Evolutionary conservation across 2,888 invertebrate genomes (phyloP).

Genomic region (Formica aserva): DNA sequence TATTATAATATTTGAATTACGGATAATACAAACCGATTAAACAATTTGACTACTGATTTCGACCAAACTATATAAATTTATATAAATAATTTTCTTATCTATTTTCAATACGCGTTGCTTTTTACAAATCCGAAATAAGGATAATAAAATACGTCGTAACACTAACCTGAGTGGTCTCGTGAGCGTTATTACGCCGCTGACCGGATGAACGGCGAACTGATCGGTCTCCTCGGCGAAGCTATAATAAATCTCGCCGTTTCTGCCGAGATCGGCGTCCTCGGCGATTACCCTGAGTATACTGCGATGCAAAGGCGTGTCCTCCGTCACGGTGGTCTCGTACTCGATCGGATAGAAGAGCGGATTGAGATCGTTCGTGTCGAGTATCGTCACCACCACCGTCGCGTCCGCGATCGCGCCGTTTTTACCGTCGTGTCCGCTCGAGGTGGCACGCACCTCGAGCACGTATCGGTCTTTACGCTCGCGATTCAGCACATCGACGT

Average conservation of each 20-base stretch:
- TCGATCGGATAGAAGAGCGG: conserved; percentile 97
- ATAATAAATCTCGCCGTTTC: conserved; percentile 99
- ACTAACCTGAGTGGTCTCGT: conserved; percentile 90
- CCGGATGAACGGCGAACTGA: conserved; percentile 97
- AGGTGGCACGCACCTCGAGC: conserved; percentile 91
- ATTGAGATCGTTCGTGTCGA: conserved; percentile 96
- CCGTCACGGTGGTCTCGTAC: conserved; percentile 94
- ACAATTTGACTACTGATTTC: not conserved
- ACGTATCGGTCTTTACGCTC: conserved; percentile 95
- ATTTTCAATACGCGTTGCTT: not conserved
- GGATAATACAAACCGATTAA: not conserved
- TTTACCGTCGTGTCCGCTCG: conserved; percentile 88
- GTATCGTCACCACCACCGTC: conserved; percentile 90
- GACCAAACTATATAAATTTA: not conserved
- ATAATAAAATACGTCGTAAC: not conserved
- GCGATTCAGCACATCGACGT: conserved; percentile 95
- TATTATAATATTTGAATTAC: not conserved
- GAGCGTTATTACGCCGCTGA: conserved; percentile 94
- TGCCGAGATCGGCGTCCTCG: conserved; percentile 97
- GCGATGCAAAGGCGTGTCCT: conserved; percentile 94
- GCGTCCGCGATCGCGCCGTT: conserved; percentile 89
- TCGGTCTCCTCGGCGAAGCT: conserved; percentile 94
- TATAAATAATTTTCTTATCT: not conserved
- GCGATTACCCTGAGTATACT: conserved; percentile 93
- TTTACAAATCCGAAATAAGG: not conserved